Base-by-base conservation (phyloP, 2,113 vertebrate species). In the Triplophysa rosa region DNA sequence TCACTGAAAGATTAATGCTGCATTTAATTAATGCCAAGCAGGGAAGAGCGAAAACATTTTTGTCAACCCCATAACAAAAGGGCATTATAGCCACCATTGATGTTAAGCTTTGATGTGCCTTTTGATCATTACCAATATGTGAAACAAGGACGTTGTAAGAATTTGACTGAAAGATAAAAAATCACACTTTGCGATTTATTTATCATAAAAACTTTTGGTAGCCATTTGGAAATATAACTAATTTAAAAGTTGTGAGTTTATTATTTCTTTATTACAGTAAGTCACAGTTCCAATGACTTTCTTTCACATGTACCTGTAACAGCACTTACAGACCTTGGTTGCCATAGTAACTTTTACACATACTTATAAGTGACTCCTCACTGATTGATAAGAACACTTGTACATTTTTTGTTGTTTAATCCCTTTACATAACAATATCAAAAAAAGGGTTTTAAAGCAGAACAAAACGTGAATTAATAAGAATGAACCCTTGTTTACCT, bases 1-100 rank as follows among this genome's bases (percentile, higher is more conserved):
- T 87, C 54, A 65, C 54, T 87, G 89, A 85, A 82, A 89, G 88
- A 90, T 92, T 90, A 91, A 90, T 56, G 66, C 63, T 70, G 21
- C 21, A 52, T 85, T 88, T 87, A 87, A 90, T 92, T 91, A 92
- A 63, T 80, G 80, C 88, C 62, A 85, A 71, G 80, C 84, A 78
- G 88, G 88, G 78, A 82, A 63, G 54, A 65, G 42, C 8, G 10
- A 70, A 90, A 87, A 87, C 89, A 89, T 37, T 37, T 37, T 37
- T 37, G 83, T 88, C 83, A 91, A 89, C 86, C 84, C 67, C 80
- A 33, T 67, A 74, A 84, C 79, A 77, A 49, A 52, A 59, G 23
- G 58, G 72, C 42, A 63, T 49, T 54, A 29, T 29, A 78, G 58
- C 54, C 49, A 45, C 29, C n/a, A 62, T 52, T 21, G 47, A 49